Conservation (phyloP, 2,888 invertebrate species). For the Tineola bisselliella region DNA sequence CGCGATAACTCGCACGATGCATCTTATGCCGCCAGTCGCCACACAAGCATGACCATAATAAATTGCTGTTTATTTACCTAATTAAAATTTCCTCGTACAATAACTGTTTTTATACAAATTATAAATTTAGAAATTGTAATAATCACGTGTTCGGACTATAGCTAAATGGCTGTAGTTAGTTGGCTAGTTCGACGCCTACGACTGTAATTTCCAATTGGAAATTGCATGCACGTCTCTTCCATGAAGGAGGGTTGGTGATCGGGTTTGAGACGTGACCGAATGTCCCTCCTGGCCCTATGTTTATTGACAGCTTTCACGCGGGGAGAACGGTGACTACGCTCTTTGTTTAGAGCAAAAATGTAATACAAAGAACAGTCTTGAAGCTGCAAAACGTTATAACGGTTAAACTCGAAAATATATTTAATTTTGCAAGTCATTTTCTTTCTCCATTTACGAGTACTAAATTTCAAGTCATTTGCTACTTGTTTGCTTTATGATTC, state of each 20-base stretch:
- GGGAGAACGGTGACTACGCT: background rate
- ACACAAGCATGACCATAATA: background rate
- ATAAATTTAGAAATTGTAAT: background rate
- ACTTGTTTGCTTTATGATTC: background rate
- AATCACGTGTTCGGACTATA: background rate
- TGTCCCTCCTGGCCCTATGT: conserved; percentile 32
- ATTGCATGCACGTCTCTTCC: conserved; percentile 46
- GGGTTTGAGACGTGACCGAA: conserved; percentile 37
- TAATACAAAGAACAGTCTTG: background rate
- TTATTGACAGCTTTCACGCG: conserved; percentile 21
- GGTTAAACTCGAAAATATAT: background rate
- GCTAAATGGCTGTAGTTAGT: background rate
- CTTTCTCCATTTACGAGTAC: background rate
- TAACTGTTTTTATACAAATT: background rate
- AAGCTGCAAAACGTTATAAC: background rate
- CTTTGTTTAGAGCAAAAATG: background rate
- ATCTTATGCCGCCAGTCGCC: background rate
- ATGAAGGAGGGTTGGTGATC: conserved; percentile 37
- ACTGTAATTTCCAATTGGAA: conserved; percentile 23
- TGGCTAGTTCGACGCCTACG: background rate
- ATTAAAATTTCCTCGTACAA: conserved; percentile 1
- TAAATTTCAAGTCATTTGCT: background rate
- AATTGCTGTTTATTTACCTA: background rate
- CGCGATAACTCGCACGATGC: conserved; percentile 5
- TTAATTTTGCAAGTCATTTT: background rate